Evolutionary conservation across 2,113 vertebrate species (phyloP).

Genomic region (Dicrurus megarhynchus): DNA sequence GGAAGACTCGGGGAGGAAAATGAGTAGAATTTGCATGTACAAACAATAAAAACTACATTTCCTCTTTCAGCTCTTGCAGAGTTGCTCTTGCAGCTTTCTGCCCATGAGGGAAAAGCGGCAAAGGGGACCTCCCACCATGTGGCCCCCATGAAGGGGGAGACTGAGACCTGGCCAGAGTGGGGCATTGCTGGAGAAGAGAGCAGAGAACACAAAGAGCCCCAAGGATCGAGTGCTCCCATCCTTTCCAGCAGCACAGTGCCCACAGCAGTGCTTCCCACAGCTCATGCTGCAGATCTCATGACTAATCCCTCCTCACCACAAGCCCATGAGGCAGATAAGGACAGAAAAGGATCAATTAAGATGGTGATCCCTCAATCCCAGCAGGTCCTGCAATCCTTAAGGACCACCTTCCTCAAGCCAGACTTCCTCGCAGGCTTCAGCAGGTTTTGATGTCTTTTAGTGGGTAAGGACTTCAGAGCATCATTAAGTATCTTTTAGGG

Average conservation of each 20-base stretch:
- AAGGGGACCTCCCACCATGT: accelerated
- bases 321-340: background rate
- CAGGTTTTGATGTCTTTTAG: background rate
- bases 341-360: slow-evolving; percentile 10
- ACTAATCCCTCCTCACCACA: slow-evolving; percentile 30
- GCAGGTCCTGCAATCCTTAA: background rate
- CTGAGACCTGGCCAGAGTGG: background rate
- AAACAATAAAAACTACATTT: background rate
- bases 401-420: background rate
- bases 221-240: accelerated
- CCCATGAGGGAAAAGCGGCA: background rate
- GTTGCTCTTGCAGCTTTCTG: background rate
- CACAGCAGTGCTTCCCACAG: background rate
- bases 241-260: background rate
- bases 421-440: background rate
- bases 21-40: background rate
- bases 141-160: background rate
- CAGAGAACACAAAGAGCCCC: background rate
- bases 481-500: background rate
- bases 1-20: background rate
- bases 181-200: background rate
- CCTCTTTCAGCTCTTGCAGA: background rate
- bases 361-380: background rate
- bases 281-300: slow-evolving; percentile 18
- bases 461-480: background rate